phyloP scores from a whole-genome alignment of 2,113 vertebrate species.

The Silurus meridionalis region DNA sequence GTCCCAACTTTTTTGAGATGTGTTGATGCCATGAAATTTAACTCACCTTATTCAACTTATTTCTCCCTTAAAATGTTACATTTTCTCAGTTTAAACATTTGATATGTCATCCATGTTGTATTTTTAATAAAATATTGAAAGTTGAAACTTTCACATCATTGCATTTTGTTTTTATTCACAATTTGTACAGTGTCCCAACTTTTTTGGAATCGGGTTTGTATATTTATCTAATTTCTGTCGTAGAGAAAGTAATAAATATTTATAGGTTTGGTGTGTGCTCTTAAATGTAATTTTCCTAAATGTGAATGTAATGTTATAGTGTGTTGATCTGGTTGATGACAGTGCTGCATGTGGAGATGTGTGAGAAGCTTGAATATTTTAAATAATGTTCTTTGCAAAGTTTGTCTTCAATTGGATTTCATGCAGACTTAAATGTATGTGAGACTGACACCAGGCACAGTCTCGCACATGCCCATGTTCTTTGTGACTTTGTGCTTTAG shows the following conservation, averaged over 20 bases:
- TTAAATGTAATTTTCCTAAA: background rate
- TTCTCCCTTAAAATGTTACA: no score
- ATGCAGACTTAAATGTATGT: background rate
- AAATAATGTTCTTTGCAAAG: background rate
- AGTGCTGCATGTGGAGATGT: background rate
- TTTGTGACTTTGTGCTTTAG: conserved; percentile 63
- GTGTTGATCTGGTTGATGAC: background rate
- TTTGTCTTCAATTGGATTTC: background rate
- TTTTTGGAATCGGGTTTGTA: background rate
- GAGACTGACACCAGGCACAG: background rate
- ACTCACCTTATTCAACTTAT: no score
- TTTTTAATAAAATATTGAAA: no score
- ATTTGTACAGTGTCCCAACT: no score
- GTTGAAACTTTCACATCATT: no score
- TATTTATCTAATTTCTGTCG: background rate
- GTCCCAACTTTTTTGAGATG: no score
- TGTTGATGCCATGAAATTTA: no score
- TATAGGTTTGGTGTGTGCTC: background rate
- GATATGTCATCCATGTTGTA: no score
- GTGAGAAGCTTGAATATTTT: background rate
- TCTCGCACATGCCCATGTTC: background rate
- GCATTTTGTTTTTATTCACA: no score
- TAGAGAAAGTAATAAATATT: background rate
- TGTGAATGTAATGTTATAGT: background rate
- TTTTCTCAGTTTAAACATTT: no score